phyloP scores from a whole-genome alignment of 2,113 vertebrate genomes.

The Rhodinocichla rosea region DNA sequence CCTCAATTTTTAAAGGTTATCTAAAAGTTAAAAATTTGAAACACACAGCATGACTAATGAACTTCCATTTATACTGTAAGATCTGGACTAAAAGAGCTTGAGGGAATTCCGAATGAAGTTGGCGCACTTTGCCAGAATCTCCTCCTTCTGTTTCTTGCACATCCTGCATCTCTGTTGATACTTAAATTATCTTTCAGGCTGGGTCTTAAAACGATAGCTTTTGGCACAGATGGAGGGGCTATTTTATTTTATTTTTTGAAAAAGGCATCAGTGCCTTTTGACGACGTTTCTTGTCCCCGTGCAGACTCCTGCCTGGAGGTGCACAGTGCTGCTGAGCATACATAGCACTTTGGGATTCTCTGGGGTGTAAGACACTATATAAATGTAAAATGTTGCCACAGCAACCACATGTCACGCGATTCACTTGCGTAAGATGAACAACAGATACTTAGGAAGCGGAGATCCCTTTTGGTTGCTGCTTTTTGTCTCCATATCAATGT shows the following conservation, averaged over 20 bases:
- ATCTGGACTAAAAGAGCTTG: neutral
- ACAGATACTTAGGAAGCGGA: neutral
- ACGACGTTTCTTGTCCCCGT: neutral
- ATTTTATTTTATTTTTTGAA: neutral
- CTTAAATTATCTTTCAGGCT: neutral
- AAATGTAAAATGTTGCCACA: slow-evolving; percentile 50
- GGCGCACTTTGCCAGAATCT: neutral
- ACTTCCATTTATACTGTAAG: neutral
- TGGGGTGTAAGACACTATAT: slow-evolving; percentile 19
- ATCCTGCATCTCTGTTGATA: neutral
- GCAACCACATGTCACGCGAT: slow-evolving; percentile 54
- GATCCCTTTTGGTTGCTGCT: slow-evolving; percentile 15
- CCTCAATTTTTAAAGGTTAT: slow-evolving; percentile 14
- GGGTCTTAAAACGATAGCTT: neutral
- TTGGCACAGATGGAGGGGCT: neutral
- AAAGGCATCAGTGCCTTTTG: neutral
- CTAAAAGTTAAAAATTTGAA: neutral
- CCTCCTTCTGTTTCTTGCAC: neutral
- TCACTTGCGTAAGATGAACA: slow-evolving; percentile 53
- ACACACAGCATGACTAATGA: neutral
- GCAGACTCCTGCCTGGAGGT: neutral
- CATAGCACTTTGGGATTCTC: neutral
- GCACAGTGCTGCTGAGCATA: neutral
- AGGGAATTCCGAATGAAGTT: neutral
- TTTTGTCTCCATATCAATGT: neutral